Percentiles rank a stretch among this genome's conserved stretches.
Conservation (phyloP, 2,888 invertebrate genomes). For the Acronicta leporina region DNA sequence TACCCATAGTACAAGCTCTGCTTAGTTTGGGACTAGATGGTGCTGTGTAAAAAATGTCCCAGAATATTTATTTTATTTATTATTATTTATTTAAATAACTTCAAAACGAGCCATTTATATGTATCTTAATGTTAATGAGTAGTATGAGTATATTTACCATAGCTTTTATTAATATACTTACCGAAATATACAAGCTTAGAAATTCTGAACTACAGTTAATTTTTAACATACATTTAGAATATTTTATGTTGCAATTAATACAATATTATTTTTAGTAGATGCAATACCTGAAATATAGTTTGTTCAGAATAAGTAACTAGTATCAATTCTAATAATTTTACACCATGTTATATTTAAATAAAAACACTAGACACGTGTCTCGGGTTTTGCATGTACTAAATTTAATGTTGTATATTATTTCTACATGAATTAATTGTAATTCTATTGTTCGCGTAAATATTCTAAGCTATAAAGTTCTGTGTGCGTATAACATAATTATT, state of each 20-base stretch:
- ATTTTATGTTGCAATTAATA: constrained; percentile 13
- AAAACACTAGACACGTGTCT: no score
- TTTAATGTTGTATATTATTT: not conserved
- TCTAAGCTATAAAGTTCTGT: constrained; percentile 10
- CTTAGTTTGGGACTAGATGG: no score
- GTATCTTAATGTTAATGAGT: constrained; percentile 27
- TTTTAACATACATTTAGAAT: constrained; percentile 25
- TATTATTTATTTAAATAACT: constrained; percentile 6
- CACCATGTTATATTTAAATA: no score
- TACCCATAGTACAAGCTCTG: no score
- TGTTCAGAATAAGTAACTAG: no score
- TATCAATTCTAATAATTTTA: no score
- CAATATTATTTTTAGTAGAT: no score
- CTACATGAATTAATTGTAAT: constrained; percentile 11
- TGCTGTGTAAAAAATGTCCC: no score
- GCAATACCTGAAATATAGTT: no score
- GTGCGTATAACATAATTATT: constrained; percentile 15
- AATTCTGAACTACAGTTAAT: constrained; percentile 11
- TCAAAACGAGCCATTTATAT: constrained; percentile 39
- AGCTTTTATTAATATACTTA: not conserved
- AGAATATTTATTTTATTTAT: no score
- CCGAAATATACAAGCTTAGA: constrained; percentile 30
- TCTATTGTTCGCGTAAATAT: constrained; percentile 35
- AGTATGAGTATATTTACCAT: constrained; percentile 14
- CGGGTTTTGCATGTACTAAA: no score